phyloP scores from a whole-genome alignment of 23 tunicate species.

The Styela clava region DNA sequence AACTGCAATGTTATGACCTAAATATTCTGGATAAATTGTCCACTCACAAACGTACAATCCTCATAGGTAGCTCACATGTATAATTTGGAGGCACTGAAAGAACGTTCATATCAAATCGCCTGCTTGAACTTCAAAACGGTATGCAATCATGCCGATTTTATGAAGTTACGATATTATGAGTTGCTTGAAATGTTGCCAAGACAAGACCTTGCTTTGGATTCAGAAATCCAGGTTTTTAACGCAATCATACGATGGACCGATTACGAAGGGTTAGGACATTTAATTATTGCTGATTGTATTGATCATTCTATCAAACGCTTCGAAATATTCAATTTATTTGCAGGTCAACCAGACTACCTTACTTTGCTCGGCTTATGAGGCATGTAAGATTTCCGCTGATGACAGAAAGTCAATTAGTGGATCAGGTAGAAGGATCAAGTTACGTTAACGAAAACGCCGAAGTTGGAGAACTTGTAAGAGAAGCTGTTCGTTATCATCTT shows the following conservation, averaged over 20 bases:
- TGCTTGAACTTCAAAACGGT: constrained; percentile 42
- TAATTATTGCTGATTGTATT: not conserved
- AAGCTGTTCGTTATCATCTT: constrained; percentile 65
- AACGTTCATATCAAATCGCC: constrained; percentile 28
- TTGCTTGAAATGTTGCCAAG: constrained; percentile 41
- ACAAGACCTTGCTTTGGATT: constrained; percentile 27
- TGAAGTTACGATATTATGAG: constrained; percentile 51
- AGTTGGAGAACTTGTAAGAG: constrained; percentile 42
- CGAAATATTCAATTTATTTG: not conserved
- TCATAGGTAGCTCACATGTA: constrained; percentile 60
- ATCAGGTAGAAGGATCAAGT: constrained; percentile 38
- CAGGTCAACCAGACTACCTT: constrained; percentile 43
- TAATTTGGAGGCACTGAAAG: constrained; percentile 35
- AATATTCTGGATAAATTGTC: too few relatives aligned
- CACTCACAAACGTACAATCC: too few relatives aligned
- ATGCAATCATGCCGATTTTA: constrained; percentile 42
- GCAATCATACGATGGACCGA: constrained; percentile 57
- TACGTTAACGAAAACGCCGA: constrained; percentile 41
- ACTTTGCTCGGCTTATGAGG: constrained; percentile 52
- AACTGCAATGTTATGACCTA: not conserved
- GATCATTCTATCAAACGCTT: too few relatives aligned
- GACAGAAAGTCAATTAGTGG: constrained; percentile 46
- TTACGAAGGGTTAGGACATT: constrained; percentile 40
- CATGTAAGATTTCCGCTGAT: constrained; percentile 61
- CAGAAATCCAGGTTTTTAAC: constrained; percentile 45